phyloP scores from a whole-genome alignment of 2,113 vertebrate species.

The Pollachius pollachius region DNA sequence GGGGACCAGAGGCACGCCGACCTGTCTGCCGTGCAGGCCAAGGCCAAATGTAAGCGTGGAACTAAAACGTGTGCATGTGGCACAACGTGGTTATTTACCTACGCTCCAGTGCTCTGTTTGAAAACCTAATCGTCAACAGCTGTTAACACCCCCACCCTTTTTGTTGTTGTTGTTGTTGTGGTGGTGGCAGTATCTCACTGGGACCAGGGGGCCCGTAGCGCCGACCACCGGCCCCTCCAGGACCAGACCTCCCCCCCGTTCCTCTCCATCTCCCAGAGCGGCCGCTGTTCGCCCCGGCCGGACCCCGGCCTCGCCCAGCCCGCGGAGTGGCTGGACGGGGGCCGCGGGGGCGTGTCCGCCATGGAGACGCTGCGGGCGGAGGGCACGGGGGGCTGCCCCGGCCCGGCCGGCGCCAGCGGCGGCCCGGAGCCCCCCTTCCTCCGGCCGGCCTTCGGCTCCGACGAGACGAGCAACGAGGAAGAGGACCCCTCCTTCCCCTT shows the following conservation, averaged over 20 bases:
- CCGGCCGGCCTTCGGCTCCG: slow-evolving; percentile 44
- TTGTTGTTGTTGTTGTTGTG: slow-evolving; percentile 6
- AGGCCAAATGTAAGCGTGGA: slow-evolving; percentile 52
- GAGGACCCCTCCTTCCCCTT: slow-evolving; percentile 50
- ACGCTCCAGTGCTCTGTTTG: not conserved
- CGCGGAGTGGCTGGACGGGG: slow-evolving; percentile 51
- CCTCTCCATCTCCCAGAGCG: slow-evolving; percentile 56
- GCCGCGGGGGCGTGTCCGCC: slow-evolving; percentile 25
- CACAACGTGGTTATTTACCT: not conserved
- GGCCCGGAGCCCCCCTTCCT: slow-evolving; percentile 31
- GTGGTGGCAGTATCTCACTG: slow-evolving; percentile 48
- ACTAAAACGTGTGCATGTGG: not conserved
- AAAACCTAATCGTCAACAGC: no score
- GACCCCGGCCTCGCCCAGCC: slow-evolving; percentile 49
- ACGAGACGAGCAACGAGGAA: slow-evolving; percentile 50
- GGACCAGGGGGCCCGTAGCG: slow-evolving; percentile 34
- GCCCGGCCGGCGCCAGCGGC: slow-evolving; percentile 27
- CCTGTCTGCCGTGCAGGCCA: slow-evolving; percentile 40
- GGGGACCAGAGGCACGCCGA: slow-evolving; percentile 35
- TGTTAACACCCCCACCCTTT: no score
- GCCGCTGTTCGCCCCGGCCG: slow-evolving; percentile 48
- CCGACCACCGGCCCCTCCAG: slow-evolving; percentile 40
- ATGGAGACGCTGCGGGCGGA: slow-evolving; percentile 52
- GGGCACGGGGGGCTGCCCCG: slow-evolving; percentile 39
- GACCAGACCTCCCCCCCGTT: slow-evolving; percentile 47